Evolutionary conservation across 30 jellyfish, hydroid and myxozoan species (phyloP), one percentile per base, ranked within the genome.

Genomic region (Turritopsis rubra): DNA sequence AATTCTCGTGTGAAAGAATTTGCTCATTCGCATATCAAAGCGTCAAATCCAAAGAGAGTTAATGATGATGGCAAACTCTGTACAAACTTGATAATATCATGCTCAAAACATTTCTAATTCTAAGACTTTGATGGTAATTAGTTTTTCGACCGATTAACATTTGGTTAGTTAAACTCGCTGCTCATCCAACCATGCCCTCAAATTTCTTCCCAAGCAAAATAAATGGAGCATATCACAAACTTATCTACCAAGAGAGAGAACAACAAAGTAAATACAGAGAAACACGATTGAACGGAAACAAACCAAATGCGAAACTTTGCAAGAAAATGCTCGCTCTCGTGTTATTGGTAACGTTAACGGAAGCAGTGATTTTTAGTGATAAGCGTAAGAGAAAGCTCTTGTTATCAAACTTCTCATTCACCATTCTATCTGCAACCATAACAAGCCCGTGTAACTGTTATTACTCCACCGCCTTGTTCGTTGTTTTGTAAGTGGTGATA

Each of bases 331-430:
- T 68, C 8, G 9, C 28, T 68, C 30, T 68, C 77, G 31, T 68
- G 16, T 27, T 68, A 7, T n/a, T 68, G 0, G 31, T 68, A 22
- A n/a, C 77, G 30, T 7, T 27, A 16, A 22, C 30, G 9, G 31
- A 68, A 68, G 77, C 77, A n/a, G 77, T 68, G 16, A 68, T 68
- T n/a, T 68, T 68, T 19, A 68, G 77, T 19, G 77, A 68, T 19
- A 68, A 68, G 30, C 28, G 77, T 68, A 68, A 68, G 77, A 68
- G 9, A 0, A 23, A 7, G 9, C 30, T 68, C 19, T 68, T 41
- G n/a, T n/a, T n/a, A n/a, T n/a, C n/a, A n/a, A n/a, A 41, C 60
- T 3, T 41, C 60, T 41, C 60, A 41, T 41, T 5, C 60, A 13
- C 60, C 60, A 41, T 41, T 41, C 5, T 41, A 13, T 41, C 60